These are phyloP conservation scores for Mythimna loreyi DNA, from an alignment of 2,888 invertebrate genomes.

Conservation along the genomic window DNA sequence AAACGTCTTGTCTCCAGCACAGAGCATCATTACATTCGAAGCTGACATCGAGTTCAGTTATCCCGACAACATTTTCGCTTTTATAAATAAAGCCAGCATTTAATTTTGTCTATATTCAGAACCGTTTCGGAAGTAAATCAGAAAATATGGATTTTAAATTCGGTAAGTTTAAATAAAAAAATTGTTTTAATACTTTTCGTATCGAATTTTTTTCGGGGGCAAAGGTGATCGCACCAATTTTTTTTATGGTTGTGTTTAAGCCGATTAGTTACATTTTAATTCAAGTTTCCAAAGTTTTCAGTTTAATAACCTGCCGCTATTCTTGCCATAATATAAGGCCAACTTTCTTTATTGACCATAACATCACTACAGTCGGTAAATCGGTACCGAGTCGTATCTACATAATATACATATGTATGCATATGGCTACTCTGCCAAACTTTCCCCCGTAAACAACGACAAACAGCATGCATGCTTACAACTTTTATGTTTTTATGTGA, in stretches of 20 bases:
- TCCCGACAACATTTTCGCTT: constrained; percentile 4
- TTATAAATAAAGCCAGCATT: constrained; percentile 4
- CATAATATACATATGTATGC: no score
- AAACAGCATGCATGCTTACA: not conserved
- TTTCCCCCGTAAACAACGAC: constrained; percentile 23
- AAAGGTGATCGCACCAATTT: not conserved
- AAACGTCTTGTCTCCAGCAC: constrained; percentile 34
- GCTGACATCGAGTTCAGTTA: constrained; percentile 36
- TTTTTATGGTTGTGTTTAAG: not conserved
- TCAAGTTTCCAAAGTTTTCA: not conserved
- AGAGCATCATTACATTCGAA: constrained; percentile 42
- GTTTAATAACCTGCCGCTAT: not conserved
- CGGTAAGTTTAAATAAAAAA: constrained; percentile 39
- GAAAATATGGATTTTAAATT: constrained; percentile 59
- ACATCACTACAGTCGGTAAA: constrained; percentile 21
- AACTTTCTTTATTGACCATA: constrained; percentile 32
- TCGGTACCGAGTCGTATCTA: constrained; percentile 2
- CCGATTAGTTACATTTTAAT: not conserved
- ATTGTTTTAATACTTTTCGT: not conserved
- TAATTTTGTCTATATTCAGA: constrained; percentile 15
- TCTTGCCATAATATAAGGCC: not conserved
- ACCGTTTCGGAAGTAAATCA: constrained; percentile 4
- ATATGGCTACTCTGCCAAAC: constrained; percentile 22
- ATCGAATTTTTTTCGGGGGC: not conserved
- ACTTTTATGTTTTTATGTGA: not conserved